A percentile compares a stretch with the other conserved stretches of the same genome.
Conservation (phyloP, 2,113 vertebrate genomes). For the Polyodon spathula region DNA sequence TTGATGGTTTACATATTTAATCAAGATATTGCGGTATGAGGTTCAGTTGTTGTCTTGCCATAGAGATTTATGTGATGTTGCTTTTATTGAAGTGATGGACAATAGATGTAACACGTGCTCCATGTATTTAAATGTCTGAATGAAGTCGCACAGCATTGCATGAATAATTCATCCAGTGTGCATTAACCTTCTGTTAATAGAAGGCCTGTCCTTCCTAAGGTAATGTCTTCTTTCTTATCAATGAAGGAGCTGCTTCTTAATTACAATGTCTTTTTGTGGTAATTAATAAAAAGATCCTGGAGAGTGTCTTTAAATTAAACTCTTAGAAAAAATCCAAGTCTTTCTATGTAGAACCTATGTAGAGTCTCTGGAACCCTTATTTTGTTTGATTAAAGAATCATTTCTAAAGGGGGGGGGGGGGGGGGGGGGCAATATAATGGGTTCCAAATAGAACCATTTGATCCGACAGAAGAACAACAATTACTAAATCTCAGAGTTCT, state of each 20-base stretch:
- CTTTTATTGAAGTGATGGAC: conserved; percentile 1
- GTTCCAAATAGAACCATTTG: too few relatives aligned
- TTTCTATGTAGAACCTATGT: too few relatives aligned
- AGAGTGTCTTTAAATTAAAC: conserved; percentile 4
- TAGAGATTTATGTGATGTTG: background rate
- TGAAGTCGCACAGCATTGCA: background rate
- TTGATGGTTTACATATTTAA: background rate
- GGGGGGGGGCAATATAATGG: too few relatives aligned
- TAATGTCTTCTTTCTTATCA: background rate
- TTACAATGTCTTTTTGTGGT: background rate
- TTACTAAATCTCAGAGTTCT: too few relatives aligned
- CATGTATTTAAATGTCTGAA: background rate
- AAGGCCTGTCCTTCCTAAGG: background rate
- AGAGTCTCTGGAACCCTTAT: too few relatives aligned
- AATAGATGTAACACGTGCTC: conserved; percentile 5
- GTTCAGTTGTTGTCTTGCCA: background rate
- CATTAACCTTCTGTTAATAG: conserved; percentile 5
- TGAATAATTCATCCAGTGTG: conserved; percentile 5
- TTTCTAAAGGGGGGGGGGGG: too few relatives aligned
- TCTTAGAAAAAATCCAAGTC: background rate
- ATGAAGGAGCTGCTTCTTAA: background rate
- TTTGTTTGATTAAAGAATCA: too few relatives aligned
- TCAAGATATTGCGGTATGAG: background rate
- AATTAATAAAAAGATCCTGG: background rate
- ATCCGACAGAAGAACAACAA: too few relatives aligned